Evolutionary conservation across 2,797 vertebrate genomes (phyloP).

Genomic region (Fistularia commersonii): DNA sequence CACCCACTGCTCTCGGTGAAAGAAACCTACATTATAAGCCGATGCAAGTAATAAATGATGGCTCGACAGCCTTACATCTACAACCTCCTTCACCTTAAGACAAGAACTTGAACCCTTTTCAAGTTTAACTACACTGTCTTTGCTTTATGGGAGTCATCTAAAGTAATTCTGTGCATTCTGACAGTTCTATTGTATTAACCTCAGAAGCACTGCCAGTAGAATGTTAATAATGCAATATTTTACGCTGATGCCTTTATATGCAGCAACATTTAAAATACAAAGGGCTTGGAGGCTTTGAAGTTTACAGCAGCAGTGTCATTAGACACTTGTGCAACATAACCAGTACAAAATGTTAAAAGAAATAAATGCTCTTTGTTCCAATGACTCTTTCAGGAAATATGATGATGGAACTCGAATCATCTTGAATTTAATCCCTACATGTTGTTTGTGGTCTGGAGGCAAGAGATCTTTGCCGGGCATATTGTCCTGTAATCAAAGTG

Average conservation of each 20-base stretch:
- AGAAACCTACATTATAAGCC: slow-evolving; percentile 59
- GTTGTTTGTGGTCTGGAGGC: slow-evolving; percentile 35
- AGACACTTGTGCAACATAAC: slow-evolving; percentile 17
- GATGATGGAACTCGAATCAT: slow-evolving; percentile 28
- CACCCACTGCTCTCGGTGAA: slow-evolving; percentile 63
- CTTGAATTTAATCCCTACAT: slow-evolving; percentile 20
- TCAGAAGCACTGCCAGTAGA: slow-evolving; percentile 38
- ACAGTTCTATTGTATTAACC: slow-evolving; percentile 23
- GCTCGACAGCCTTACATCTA: slow-evolving; percentile 22
- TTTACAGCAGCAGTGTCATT: slow-evolving; percentile 47
- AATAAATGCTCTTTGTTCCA: slow-evolving; percentile 23
- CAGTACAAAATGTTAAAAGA: slow-evolving; percentile 16
- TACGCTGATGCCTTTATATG: slow-evolving; percentile 26
- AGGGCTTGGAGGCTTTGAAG: slow-evolving; percentile 33
- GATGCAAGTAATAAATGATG: slow-evolving; percentile 47
- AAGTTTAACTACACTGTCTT: slow-evolving; percentile 11
- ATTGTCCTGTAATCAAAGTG: slow-evolving; percentile 58
- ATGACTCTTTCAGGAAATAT: slow-evolving; percentile 32
- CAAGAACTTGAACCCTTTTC: slow-evolving; percentile 32
- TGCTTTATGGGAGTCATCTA: slow-evolving; percentile 9
- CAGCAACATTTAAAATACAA: slow-evolving; percentile 42
- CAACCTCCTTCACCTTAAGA: slow-evolving; percentile 46
- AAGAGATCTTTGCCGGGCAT: slow-evolving; percentile 58
- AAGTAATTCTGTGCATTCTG: slow-evolving; percentile 14
- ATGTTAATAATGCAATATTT: slow-evolving; percentile 33